Conservation (phyloP, 2,113 vertebrate species). For the Pyxicephalus adspersus region DNA sequence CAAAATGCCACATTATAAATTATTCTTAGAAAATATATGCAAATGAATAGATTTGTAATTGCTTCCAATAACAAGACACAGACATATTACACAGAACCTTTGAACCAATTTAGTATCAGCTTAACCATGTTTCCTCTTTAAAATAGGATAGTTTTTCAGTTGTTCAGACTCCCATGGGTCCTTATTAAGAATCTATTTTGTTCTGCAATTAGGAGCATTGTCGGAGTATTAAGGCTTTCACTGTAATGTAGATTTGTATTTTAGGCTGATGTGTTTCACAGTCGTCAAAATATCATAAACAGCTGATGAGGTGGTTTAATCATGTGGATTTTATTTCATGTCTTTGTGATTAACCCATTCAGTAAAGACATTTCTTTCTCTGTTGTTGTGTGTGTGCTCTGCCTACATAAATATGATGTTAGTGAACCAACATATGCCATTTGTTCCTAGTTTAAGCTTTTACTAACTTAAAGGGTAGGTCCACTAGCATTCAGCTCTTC, state of each 20-base stretch:
- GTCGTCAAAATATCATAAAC: not conserved
- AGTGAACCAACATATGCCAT: too few relatives aligned
- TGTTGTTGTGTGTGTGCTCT: too few relatives aligned
- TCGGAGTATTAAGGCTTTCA: conserved; percentile 14
- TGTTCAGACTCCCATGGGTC: conserved; percentile 43
- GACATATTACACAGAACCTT: conserved; percentile 41
- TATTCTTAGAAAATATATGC: conserved; percentile 35
- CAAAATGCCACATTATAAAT: not conserved
- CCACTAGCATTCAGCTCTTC: too few relatives aligned
- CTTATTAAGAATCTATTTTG: conserved; percentile 57
- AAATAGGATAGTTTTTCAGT: conserved; percentile 26
- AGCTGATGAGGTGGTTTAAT: not conserved
- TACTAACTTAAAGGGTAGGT: too few relatives aligned
- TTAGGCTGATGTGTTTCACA: conserved; percentile 18
- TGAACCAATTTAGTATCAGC: conserved; percentile 51
- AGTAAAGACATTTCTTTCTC: not conserved
- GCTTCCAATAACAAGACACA: conserved; percentile 44
- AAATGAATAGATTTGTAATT: conserved; percentile 53
- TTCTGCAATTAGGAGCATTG: conserved; percentile 54
- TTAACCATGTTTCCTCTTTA: conserved; percentile 16
- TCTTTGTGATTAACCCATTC: not conserved
- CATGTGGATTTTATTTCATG: not conserved
- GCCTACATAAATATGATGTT: too few relatives aligned
- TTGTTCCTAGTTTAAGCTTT: too few relatives aligned
- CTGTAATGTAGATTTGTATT: conserved; percentile 36